These are phyloP conservation scores for Charaxes varanes DNA, from an alignment of 1,140 invertebrate species.

Conservation along the genomic window DNA sequence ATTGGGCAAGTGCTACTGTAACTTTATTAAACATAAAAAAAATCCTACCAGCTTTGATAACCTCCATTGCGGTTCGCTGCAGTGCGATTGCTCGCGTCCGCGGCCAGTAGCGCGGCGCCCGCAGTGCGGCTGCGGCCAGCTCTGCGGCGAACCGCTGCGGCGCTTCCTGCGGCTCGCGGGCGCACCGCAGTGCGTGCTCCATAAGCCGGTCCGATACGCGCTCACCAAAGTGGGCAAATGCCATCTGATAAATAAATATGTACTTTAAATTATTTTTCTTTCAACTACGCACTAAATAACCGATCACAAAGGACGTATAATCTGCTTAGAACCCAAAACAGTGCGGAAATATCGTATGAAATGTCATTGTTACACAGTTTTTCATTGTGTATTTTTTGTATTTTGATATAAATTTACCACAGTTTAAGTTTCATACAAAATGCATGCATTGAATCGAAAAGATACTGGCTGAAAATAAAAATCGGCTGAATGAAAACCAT, in stretches of 20 bases:
- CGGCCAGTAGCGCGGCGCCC: slow-evolving; percentile 89
- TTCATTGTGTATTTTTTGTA: too few relatives aligned
- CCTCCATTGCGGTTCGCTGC: slow-evolving; percentile 26
- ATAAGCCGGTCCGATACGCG: slow-evolving; percentile 77
- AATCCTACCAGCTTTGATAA: slow-evolving; percentile 30
- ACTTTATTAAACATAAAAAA: too few relatives aligned
- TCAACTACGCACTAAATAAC: slow-evolving; percentile 13
- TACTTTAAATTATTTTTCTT: not conserved
- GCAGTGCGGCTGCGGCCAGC: slow-evolving; percentile 83
- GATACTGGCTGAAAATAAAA: too few relatives aligned
- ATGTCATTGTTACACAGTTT: too few relatives aligned
- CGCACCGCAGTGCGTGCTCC: slow-evolving; percentile 79
- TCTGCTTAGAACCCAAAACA: too few relatives aligned
- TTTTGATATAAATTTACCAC: too few relatives aligned
- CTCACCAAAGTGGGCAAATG: slow-evolving; percentile 88
- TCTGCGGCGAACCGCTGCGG: slow-evolving; percentile 90
- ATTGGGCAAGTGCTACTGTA: too few relatives aligned
- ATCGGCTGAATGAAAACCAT: too few relatives aligned
- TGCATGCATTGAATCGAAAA: too few relatives aligned
- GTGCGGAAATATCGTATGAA: too few relatives aligned
- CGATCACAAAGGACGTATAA: too few relatives aligned
- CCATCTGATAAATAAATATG: slow-evolving; percentile 74
- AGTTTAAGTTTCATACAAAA: too few relatives aligned
- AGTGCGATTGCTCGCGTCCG: slow-evolving; percentile 75
- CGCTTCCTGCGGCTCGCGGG: slow-evolving; percentile 82